Base-by-base conservation (phyloP, 2,888 invertebrate species). In the Drosophila monieri region DNA sequence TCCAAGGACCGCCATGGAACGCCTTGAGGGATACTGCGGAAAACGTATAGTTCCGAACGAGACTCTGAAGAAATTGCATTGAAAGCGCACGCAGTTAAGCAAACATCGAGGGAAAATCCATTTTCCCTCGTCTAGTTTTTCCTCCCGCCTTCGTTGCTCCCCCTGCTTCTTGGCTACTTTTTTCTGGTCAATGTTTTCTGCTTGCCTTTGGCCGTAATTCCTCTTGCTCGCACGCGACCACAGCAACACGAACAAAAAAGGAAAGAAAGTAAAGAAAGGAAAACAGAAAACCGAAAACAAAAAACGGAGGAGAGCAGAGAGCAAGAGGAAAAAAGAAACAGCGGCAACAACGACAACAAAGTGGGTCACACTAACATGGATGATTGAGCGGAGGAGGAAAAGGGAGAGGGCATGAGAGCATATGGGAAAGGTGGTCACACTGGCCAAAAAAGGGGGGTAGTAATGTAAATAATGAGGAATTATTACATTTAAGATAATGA, bases 291-390 rank as follows among this genome's bases (percentile, higher is more conserved):
- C 41, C 41, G 15, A 41, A 41, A 41, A 41, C 41, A 15, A 18
- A 41, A 41, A 41, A n/a, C 9, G 10, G 41, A 2, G 27, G 10
- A 47, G 46, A 25, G 23, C 46, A 52, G 35, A 12, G 44, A 14
- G 39, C 14, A 35, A 39, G n/a, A 30, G 23, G 21, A 23, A 48
- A 15, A 37, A 37, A 56, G 44, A 51, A 37, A 56, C 49, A 32
- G 18, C 32, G 43, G 27, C 46, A 55, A 14, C 37, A 48, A 65
- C 71, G 56, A 58, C 55, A 58, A 54, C 69, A 77, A 78, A 79
- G 60, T 80, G 78, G 80, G 84, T 80, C 80, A 84, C 77, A 80
- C 75, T 68, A 75, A 68, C 64, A 62, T 74, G 73, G 70, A 60
- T 48, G 54, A 47, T 53, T 53, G 67, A 32, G 39, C 25, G 37